These are phyloP conservation scores for Podilymbus podiceps DNA, from an alignment of 2,113 vertebrate genomes.

Conservation along the genomic window DNA sequence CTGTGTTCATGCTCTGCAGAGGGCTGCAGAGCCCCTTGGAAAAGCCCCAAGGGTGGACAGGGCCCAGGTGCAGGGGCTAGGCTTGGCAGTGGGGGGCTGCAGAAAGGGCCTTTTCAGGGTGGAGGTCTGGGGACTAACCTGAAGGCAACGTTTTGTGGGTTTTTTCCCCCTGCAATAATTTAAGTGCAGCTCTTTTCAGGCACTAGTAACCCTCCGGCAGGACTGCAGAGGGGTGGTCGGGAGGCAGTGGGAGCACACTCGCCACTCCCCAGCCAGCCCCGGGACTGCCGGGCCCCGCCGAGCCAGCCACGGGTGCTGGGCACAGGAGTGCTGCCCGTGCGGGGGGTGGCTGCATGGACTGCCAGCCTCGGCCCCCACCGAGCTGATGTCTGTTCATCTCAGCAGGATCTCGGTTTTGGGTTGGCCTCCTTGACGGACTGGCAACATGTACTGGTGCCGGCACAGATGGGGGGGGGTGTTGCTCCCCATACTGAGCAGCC, in stretches of 20 bases:
- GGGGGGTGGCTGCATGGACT: background rate
- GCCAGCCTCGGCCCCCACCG: background rate
- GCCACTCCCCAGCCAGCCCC: background rate
- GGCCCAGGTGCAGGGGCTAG: background rate
- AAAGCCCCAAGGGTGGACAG: background rate
- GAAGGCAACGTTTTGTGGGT: background rate
- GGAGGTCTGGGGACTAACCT: background rate
- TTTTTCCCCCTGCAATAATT: constrained; percentile 37
- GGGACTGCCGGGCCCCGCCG: too few relatives aligned
- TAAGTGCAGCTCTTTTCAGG: background rate
- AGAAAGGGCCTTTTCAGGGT: constrained; percentile 15
- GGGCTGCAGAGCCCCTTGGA: background rate
- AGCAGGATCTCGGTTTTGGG: background rate
- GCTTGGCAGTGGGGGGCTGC: constrained; percentile 1
- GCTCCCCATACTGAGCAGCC: background rate
- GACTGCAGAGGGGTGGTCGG: constrained; percentile 44
- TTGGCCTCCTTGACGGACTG: background rate
- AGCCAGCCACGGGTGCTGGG: background rate
- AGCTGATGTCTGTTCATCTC: background rate
- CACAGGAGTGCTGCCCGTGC: background rate
- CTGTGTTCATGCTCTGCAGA: background rate
- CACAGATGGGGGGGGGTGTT: background rate
- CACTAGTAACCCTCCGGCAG: constrained; percentile 38
- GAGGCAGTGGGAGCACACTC: background rate
- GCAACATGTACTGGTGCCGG: background rate